These are phyloP conservation scores for Sitodiplosis mosellana DNA, from an alignment of 1,140 invertebrate genomes.

Conservation along the genomic window DNA sequence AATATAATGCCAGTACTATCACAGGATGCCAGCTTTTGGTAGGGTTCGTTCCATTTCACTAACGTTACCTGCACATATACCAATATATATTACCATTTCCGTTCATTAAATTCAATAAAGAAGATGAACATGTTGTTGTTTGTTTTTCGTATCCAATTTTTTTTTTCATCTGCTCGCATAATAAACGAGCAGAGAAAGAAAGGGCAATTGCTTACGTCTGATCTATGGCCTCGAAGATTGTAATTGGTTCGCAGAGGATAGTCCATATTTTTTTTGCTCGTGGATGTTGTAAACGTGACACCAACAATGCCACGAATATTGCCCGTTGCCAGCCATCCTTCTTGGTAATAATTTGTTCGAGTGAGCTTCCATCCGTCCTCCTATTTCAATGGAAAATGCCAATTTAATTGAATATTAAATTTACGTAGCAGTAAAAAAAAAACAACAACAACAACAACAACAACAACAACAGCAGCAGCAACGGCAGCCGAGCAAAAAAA, in stretches of 20 bases:
- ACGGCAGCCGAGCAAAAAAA: too few relatives aligned
- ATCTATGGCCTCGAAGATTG: constrained; percentile 89
- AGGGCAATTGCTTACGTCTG: constrained; percentile 50
- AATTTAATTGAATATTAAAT: too few relatives aligned
- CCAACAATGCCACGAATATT: constrained; percentile 88
- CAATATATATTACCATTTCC: too few relatives aligned
- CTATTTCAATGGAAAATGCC: constrained; percentile 23
- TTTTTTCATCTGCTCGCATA: too few relatives aligned
- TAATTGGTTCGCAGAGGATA: constrained; percentile 86
- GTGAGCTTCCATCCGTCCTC: constrained; percentile 87
- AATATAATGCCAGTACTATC: constrained; percentile 97
- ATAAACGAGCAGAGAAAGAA: not conserved
- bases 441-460: too few relatives aligned
- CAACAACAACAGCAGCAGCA: too few relatives aligned
- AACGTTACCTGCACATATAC: constrained; percentile 58
- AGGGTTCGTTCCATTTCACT: constrained; percentile 97
- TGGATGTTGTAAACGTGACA: constrained; percentile 87
- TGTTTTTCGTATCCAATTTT: too few relatives aligned
- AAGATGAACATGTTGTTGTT: too few relatives aligned
- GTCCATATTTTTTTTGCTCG: constrained; percentile 64
- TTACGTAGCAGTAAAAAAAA: too few relatives aligned
- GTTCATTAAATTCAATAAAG: too few relatives aligned
- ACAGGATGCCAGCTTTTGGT: constrained; percentile 94
- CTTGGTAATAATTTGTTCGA: constrained; percentile 89
- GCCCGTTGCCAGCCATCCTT: constrained; percentile 94